A percentile compares a stretch with the other conserved stretches of the same genome.
These are phyloP conservation scores for Macquaria ambigua DNA, from an alignment of 2,113 vertebrate genomes.

Conservation along the genomic window DNA sequence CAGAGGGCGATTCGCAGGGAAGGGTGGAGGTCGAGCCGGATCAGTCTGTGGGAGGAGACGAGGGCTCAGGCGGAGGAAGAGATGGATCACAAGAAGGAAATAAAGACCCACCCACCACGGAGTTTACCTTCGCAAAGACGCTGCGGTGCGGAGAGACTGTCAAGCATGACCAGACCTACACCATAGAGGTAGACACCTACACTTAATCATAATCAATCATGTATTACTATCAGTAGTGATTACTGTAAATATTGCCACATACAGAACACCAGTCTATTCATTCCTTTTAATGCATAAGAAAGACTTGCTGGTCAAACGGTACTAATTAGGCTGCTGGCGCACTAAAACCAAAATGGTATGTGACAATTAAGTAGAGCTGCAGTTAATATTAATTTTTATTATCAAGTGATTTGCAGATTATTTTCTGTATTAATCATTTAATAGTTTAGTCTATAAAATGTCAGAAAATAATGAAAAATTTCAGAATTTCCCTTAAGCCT, in stretches of 20 bases:
- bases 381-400: too few species aligned
- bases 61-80: constrained; percentile 63
- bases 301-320: background rate
- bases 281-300: background rate
- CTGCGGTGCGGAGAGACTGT: constrained; percentile 87
- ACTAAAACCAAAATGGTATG: too few species aligned
- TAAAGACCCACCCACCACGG: constrained; percentile 75
- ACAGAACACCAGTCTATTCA: background rate
- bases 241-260: background rate
- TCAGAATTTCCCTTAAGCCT: too few species aligned
- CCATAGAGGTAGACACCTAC: constrained; percentile 87
- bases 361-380: too few species aligned
- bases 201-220: background rate
- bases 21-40: constrained; percentile 72
- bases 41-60: constrained; percentile 75
- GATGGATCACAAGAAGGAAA: constrained; percentile 78
- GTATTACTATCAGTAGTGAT: background rate
- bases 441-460: too few species aligned
- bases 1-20: constrained; percentile 72
- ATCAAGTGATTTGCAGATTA: too few species aligned
- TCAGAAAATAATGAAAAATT: too few species aligned
- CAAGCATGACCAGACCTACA: constrained; percentile 87
- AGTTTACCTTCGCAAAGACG: constrained; percentile 85
- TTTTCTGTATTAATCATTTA: too few species aligned
- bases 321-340: background rate